Evolutionary conservation across 2,888 invertebrate species (phyloP).

Genomic region (Galerucella pusilla): DNA sequence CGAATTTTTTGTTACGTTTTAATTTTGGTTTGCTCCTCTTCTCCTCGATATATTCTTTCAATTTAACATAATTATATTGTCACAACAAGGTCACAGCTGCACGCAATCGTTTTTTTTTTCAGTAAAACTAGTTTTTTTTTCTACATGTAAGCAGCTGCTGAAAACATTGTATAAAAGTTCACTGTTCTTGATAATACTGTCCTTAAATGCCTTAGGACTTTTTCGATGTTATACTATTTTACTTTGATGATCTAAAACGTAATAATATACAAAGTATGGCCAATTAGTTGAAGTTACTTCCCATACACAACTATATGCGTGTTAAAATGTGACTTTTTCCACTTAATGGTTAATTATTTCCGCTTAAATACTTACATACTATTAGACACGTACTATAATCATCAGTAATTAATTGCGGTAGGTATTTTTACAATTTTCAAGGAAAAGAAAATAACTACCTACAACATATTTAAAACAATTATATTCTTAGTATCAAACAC

Average conservation of each 20-base stretch:
- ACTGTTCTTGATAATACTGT: not conserved
- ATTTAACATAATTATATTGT: slow-evolving; percentile 1
- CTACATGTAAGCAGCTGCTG: not conserved
- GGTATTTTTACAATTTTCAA: too few relatives aligned
- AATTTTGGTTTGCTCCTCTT: not conserved
- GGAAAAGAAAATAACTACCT: too few relatives aligned
- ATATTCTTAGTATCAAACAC: too few relatives aligned
- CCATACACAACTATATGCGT: not conserved
- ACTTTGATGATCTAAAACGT: not conserved
- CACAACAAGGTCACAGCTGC: not conserved
- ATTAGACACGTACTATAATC: not conserved
- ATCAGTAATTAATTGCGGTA: not conserved
- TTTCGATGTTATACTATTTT: not conserved
- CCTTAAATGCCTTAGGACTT: not conserved
- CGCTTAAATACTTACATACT: not conserved
- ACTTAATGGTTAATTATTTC: not conserved
- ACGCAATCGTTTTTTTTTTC: not conserved
- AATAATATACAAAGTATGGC: not conserved
- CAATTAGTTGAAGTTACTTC: not conserved
- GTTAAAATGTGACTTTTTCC: not conserved
- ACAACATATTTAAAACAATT: too few relatives aligned
- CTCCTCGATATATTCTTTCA: not conserved
- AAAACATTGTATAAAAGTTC: not conserved
- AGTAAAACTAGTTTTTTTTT: not conserved
- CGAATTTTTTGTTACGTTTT: too few relatives aligned